These are phyloP conservation scores for Ammospiza nelsoni DNA, from an alignment of 2,113 vertebrate species.

Conservation along the genomic window DNA sequence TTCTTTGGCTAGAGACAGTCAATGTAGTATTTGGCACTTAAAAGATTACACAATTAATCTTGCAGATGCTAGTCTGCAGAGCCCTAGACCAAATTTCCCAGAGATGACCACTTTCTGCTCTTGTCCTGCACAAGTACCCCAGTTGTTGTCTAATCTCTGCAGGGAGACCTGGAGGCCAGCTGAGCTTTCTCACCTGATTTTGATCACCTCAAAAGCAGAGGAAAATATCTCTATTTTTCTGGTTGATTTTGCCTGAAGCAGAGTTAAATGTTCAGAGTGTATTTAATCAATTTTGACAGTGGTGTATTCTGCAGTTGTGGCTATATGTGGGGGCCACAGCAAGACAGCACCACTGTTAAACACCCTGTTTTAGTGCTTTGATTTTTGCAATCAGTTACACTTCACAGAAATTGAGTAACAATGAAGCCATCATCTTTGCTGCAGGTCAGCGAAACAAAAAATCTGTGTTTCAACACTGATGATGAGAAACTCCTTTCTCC, in stretches of 20 bases:
- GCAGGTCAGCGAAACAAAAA: neutral
- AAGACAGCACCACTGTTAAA: neutral
- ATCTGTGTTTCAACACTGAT: neutral
- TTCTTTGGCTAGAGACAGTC: neutral
- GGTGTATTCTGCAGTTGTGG: neutral
- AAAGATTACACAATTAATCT: neutral
- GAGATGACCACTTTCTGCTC: neutral
- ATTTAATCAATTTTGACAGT: neutral
- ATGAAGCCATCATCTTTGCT: neutral
- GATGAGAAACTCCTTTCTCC: neutral
- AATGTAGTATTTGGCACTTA: neutral
- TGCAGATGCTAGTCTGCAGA: neutral
- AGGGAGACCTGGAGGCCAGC: neutral
- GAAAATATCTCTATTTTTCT: neutral
- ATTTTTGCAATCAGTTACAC: neutral
- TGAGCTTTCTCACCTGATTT: neutral
- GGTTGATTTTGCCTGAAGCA: neutral
- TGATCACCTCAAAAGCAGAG: neutral
- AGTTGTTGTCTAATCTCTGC: neutral
- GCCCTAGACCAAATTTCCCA: neutral
- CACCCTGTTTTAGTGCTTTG: neutral
- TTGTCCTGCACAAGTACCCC: neutral
- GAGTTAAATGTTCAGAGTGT: neutral
- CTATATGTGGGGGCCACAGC: neutral
- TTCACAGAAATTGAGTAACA: neutral